Percentiles rank a stretch among this genome's conserved stretches.
Conservation (phyloP, 2,797 vertebrate species). For the Sandelia bainsii region DNA sequence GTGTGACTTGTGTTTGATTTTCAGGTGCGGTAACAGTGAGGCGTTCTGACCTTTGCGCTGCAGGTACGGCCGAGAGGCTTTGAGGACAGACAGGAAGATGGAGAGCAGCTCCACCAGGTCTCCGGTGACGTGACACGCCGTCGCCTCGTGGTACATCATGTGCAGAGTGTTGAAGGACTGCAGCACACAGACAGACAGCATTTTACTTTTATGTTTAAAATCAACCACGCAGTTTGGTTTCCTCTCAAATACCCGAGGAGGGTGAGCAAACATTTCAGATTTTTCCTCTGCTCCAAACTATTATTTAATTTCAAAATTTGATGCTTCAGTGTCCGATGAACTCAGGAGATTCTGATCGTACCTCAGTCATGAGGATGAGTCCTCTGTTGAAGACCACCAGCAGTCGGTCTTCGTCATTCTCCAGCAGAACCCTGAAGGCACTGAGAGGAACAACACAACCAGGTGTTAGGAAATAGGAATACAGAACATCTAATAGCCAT, state of each 20-base stretch:
- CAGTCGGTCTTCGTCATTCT: constrained; percentile 97
- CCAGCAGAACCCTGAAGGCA: constrained; percentile 98
- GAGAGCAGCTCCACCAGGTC: constrained; percentile 98
- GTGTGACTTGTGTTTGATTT: too few species aligned
- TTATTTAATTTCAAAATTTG: too few species aligned
- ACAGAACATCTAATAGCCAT: too few species aligned
- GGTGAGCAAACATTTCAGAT: too few species aligned
- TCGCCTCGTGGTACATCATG: constrained; percentile 99
- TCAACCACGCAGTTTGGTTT: too few species aligned
- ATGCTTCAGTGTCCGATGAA: too few species aligned
- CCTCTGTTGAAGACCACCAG: constrained; percentile 98
- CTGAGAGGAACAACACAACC: constrained; percentile 70
- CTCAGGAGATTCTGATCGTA: constrained; percentile 68
- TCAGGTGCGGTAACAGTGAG: neutral
- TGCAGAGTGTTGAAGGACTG: constrained; percentile 98
- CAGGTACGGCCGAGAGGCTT: constrained; percentile 94
- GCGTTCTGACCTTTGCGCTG: constrained; percentile 93
- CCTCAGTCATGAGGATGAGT: constrained; percentile 98
- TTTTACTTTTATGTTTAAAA: too few species aligned
- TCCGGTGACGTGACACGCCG: constrained; percentile 97
- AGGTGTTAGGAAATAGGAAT: neutral
- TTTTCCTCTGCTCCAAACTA: too few species aligned
- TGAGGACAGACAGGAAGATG: constrained; percentile 97
- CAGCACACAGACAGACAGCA: neutral
- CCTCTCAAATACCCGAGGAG: too few species aligned